phyloP scores from a whole-genome alignment of 2,797 vertebrate genomes.

The Synanceia verrucosa region DNA sequence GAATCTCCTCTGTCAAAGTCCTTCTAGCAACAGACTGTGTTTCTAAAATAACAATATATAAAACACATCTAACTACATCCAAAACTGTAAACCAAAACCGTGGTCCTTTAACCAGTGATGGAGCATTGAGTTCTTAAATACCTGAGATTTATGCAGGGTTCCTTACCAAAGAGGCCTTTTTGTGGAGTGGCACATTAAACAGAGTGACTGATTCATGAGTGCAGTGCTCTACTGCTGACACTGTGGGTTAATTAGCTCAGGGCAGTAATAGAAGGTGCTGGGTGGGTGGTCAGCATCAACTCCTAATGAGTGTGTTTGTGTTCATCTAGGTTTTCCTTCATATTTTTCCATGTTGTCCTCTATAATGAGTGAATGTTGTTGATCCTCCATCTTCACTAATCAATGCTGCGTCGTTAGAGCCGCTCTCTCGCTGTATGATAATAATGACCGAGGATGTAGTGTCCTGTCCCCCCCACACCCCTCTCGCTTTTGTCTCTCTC shows the following conservation, averaged over 20 bases:
- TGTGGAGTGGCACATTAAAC: constrained; percentile 1
- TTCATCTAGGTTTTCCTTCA: constrained; percentile 1
- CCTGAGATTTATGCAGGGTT: constrained; percentile 16
- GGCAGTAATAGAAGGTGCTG: constrained; percentile 28
- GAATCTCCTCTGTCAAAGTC: too few relatives aligned
- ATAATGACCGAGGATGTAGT: constrained; percentile 27
- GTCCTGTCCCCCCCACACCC: background rate
- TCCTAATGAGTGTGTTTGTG: background rate
- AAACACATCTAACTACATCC: too few relatives aligned
- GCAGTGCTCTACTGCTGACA: constrained; percentile 50
- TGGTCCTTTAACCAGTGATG: background rate
- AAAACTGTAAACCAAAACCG: too few relatives aligned
- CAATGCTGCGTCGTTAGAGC: constrained; percentile 58
- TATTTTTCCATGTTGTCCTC: background rate
- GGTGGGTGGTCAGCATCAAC: constrained; percentile 31
- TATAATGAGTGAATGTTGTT: constrained; percentile 18
- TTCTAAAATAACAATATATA: background rate
- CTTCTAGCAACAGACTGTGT: background rate
- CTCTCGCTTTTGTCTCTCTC: constrained; percentile 12
- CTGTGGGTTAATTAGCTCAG: constrained; percentile 57
- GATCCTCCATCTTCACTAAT: constrained; percentile 58
- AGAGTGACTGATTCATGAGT: constrained; percentile 53
- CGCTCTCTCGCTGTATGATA: constrained; percentile 11
- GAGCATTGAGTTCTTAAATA: background rate
- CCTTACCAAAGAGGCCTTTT: background rate